phyloP scores from a whole-genome alignment of 2,797 vertebrate species.

The Enteromius fasciolatus region DNA sequence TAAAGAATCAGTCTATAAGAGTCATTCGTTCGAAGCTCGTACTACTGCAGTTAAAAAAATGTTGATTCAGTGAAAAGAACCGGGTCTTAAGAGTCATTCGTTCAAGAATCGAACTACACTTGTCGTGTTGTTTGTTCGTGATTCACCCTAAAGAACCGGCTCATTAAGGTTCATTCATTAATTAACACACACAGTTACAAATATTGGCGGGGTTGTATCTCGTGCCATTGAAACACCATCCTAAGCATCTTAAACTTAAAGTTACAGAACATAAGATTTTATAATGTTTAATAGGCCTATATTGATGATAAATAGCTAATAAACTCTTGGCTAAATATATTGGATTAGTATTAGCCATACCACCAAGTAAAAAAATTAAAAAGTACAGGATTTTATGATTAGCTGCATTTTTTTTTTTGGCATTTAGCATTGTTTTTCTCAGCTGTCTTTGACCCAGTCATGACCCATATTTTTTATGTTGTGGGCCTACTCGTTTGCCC shows the following conservation, averaged over 20 bases:
- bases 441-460: neutral
- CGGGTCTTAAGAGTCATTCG: neutral
- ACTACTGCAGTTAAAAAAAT: neutral
- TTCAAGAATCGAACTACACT: neutral
- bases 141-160: neutral
- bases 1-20: neutral
- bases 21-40: neutral
- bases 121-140: neutral
- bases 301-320: neutral
- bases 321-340: neutral
- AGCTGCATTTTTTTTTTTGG: neutral
- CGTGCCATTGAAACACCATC: slow-evolving; percentile 34
- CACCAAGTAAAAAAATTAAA: neutral
- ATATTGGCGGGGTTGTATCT: neutral
- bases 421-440: neutral
- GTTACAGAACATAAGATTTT: neutral
- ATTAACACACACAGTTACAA: neutral
- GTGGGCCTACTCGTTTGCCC: neutral
- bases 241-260: neutral
- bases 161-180: neutral
- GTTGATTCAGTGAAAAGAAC: neutral
- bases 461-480: neutral
- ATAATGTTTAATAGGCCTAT: neutral
- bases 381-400: neutral
- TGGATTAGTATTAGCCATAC: neutral